Conservation (phyloP, 92 coral and sea anemone genomes). For the Epizoanthus scotinus region DNA sequence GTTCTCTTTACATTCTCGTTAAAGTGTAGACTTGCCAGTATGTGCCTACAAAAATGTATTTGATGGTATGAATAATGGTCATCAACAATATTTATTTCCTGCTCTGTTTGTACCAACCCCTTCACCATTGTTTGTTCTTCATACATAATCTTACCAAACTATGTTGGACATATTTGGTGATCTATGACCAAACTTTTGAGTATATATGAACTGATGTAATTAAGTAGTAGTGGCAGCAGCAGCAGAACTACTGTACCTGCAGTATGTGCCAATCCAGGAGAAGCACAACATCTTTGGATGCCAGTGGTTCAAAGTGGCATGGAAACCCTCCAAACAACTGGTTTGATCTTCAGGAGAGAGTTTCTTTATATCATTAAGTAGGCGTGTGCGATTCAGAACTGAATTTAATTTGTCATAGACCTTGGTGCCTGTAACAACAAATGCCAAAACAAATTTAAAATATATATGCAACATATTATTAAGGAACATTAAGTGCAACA, state of each 20-base stretch:
- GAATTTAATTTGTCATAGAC: not conserved
- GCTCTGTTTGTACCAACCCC: no score
- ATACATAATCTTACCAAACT: no score
- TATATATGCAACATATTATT: not conserved
- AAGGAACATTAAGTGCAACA: no score
- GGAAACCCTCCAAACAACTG: conserved; percentile 22
- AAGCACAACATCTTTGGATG: conserved; percentile 21
- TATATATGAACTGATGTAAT: no score
- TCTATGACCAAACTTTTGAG: no score
- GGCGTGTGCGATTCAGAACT: not conserved
- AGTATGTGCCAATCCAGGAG: conserved; percentile 28
- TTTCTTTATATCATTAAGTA: conserved; percentile 17
- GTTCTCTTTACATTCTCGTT: conserved; percentile 22
- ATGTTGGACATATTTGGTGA: no score
- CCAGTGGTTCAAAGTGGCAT: conserved; percentile 21
- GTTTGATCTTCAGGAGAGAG: conserved; percentile 25
- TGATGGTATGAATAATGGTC: no score
- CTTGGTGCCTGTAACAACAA: not conserved
- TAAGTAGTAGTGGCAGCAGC: not conserved
- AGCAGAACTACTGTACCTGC: conserved; percentile 7
- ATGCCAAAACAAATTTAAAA: not conserved
- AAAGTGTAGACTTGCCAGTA: conserved; percentile 13
- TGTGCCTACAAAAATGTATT: conserved; percentile 8
- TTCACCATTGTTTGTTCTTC: no score
- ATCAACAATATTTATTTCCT: no score